A percentile compares a stretch with the other conserved stretches of the same genome.
Conservation (phyloP, 2,888 invertebrate genomes). For the Tipula unca region DNA sequence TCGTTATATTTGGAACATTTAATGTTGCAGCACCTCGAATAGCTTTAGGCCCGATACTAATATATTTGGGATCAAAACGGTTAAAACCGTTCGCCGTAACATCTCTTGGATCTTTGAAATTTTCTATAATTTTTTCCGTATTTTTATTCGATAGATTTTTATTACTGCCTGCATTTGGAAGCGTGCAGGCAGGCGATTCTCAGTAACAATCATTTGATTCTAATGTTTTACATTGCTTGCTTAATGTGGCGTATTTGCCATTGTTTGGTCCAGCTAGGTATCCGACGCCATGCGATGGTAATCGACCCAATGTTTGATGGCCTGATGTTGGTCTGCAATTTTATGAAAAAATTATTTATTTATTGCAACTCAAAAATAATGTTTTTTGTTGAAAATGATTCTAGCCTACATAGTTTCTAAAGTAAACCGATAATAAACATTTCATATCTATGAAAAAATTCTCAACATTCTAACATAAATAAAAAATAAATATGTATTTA, state of each 20-base stretch:
- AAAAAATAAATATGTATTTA: background rate
- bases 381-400: background rate
- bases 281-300: slow-evolving; percentile 47
- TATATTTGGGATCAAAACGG: slow-evolving; percentile 43
- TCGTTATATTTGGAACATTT: slow-evolving; percentile 37
- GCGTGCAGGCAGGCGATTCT: slow-evolving; percentile 57
- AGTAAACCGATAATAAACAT: slow-evolving; percentile 19
- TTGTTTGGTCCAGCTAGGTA: slow-evolving; percentile 56
- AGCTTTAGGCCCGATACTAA: slow-evolving; percentile 42
- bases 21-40: slow-evolving; percentile 35
- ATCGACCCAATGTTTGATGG: slow-evolving; percentile 57
- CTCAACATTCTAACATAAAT: background rate
- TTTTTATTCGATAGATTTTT: slow-evolving; percentile 27
- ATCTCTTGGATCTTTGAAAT: slow-evolving; percentile 39
- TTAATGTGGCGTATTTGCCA: slow-evolving; percentile 87
- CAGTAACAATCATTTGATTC: slow-evolving; percentile 93
- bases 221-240: slow-evolving; percentile 91
- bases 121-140: slow-evolving; percentile 15
- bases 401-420: background rate
- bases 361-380: background rate
- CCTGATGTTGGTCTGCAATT: slow-evolving; percentile 33
- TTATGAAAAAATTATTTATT: background rate
- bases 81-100: slow-evolving; percentile 42
- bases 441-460: background rate
- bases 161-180: slow-evolving; percentile 43